Base-by-base conservation (phyloP, 1,140 invertebrate species). In the Hesperophylax magnus region DNA sequence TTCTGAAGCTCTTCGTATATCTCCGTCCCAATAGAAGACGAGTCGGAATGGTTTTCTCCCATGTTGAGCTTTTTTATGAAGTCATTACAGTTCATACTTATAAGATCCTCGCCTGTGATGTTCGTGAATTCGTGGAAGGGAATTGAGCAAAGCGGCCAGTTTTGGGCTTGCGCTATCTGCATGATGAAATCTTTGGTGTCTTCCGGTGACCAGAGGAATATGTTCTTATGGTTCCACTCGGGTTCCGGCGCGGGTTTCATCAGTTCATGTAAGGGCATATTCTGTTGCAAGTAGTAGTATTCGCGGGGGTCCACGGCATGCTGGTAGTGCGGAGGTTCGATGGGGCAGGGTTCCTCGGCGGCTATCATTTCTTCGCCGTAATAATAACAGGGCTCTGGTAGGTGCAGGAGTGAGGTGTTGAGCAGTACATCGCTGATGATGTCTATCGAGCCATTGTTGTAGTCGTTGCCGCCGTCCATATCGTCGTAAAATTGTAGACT, bases 181-280 rank as follows among this genome's bases (percentile, higher is more conserved):
- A 79, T 15, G n/a, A 83, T 65, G 79, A 79, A 83, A n/a, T 56
- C 67, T 53, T 52, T 67, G 1, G 76, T 58, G 39, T 83, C 82
- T 14, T 20, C 24, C 15, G 65, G 11, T 7, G 72, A 67, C 82
- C 82, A 83, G 6, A 53, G 31, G 24, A 17, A 8, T 11, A 83
- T 53, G 15, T 14, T n/a, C 18, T 83, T 83, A 7, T 7, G 6
- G 18, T 15, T 80, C 78, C 79, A 83, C n/a, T 77, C 78, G 4
- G 56, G 78, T 11, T 14, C 72, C 7, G 18, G 54, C 15, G 8
- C 53, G 3, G 18, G n/a, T 1, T 3, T n/a, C 8, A 34, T 11
- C 11, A 67, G 63, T 2, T 67, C 22, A 2, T n/a, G 17, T 9
- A 67, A 67, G 31, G n/a, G 6, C 60, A 9, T 17, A 0, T 67